Base-by-base conservation (phyloP, 2,797 vertebrate genomes). In the Mus minutoides region DNA sequence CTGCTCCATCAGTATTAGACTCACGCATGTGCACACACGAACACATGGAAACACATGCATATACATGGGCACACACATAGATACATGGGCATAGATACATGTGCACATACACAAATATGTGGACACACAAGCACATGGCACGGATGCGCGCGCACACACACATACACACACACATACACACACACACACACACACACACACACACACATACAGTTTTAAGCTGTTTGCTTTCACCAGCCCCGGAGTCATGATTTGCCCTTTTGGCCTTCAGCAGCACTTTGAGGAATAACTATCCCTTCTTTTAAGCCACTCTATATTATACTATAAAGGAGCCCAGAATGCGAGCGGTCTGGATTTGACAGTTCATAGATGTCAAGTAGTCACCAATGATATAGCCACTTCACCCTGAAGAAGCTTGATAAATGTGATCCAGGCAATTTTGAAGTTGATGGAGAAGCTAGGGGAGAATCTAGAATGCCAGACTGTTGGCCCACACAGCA, bases 341-440 rank as follows among this genome's bases (percentile, higher is more conserved):
- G 64, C 8, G 52, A 3, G 21, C 1, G 4, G 2, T 21, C 31
- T 34, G 34, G 64, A 58, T 52, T 49, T 12, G 62, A 34, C 4
- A 22, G 26, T 17, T 60, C 34, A 37, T 26, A 5, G 14, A 26
- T 6, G 34, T 54, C 21, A 64, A 37, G 13, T n/a, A 31, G 40
- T 43, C 31, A 46, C 1, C 26, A 52, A 49, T 19, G 22, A 22
- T 3, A 0, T 14, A 9, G 60, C n/a, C 52, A 6, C 34, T 14
- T 37, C 7, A 34, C 58, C 2, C 11, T 3, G 3, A n/a, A 85
- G 60, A 34, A 19, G 9, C n/a, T 40, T 14, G 5, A 31, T 84
- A 9, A 37, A 29, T 26, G 19, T 3, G 9, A 8, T 19, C n/a
- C 0, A 31, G 67, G 22, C 11, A 6, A 19, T 13, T 6, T 22